Conservation (phyloP, 2,113 vertebrate species). For the Engraulis encrasicolus region DNA sequence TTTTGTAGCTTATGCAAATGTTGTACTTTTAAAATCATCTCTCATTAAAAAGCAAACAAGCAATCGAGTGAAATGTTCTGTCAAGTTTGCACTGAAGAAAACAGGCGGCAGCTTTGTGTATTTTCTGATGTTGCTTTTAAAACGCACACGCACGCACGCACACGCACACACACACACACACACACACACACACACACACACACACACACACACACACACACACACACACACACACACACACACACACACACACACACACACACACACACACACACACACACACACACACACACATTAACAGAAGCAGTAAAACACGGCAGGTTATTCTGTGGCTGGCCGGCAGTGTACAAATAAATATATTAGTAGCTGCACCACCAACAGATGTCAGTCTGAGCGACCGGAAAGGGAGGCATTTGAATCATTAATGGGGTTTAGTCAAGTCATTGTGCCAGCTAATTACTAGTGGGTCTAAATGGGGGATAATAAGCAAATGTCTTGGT, state of each 20-base stretch:
- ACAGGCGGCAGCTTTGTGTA: not conserved
- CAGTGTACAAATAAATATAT: slow-evolving; percentile 4
- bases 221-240: no score
- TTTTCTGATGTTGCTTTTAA: not conserved
- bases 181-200: no score
- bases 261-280: no score
- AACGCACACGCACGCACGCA: not conserved
- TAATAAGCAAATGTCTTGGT: slow-evolving; percentile 47
- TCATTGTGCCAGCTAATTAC: not conserved
- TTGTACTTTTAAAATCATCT: no score
- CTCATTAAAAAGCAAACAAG: no score
- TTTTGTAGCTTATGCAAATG: not conserved
- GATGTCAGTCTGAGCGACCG: slow-evolving; percentile 25
- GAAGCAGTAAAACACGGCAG: not conserved
- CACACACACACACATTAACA: no score
- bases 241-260: no score
- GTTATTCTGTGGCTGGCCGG: not conserved
- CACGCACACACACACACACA: no score
- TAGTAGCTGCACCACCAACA: not conserved
- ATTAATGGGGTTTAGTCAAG: slow-evolving; percentile 48
- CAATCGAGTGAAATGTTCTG: no score
- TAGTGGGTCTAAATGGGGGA: slow-evolving; percentile 54
- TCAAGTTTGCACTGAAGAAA: no score
- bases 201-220: no score
- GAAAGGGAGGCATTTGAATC: slow-evolving; percentile 36